Conservation (phyloP, 1,140 invertebrate species). For the Dendroctonus ponderosae region DNA sequence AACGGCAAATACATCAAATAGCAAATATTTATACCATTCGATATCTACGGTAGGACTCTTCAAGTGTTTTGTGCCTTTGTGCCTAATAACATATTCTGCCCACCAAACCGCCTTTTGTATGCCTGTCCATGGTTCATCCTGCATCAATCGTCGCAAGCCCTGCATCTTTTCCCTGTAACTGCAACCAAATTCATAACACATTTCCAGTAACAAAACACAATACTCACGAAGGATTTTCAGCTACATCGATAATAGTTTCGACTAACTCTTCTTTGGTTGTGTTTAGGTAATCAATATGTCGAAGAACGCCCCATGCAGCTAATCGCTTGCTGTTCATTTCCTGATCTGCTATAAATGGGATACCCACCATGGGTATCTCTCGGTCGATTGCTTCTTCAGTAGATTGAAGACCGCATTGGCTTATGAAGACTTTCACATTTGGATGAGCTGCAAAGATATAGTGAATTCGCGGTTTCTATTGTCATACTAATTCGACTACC, state of each 20-base stretch:
- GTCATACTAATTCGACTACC: slow-evolving; percentile 50
- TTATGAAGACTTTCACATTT: slow-evolving; percentile 52
- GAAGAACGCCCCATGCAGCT: slow-evolving; percentile 38
- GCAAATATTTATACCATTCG: slow-evolving; percentile 52
- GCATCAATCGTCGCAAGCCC: slow-evolving; percentile 28
- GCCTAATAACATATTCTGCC: slow-evolving; percentile 54
- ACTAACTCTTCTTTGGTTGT: slow-evolving; percentile 35
- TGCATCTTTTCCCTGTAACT: slow-evolving; percentile 39
- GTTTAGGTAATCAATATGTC: slow-evolving; percentile 36
- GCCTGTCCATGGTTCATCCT: slow-evolving; percentile 47
- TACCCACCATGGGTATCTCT: slow-evolving; percentile 55
- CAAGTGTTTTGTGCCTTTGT: slow-evolving; percentile 50
- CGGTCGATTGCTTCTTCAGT: slow-evolving; percentile 53
- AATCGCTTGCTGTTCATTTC: slow-evolving; percentile 42
- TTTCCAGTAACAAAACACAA: neutral
- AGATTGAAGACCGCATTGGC: slow-evolving; percentile 56
- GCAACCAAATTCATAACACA: neutral
- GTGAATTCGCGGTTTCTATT: too few relatives aligned
- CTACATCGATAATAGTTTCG: slow-evolving; percentile 30
- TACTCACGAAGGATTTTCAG: slow-evolving; percentile 33
- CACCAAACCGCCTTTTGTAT: slow-evolving; percentile 54
- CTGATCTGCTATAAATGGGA: slow-evolving; percentile 52
- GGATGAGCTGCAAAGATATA: slow-evolving; percentile 47
- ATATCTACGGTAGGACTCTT: slow-evolving; percentile 46
- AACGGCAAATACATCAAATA: slow-evolving; percentile 50